Evolutionary conservation across 1,140 invertebrate genomes (phyloP), one percentile per base, ranked within the genome.

Genomic region (Liolophura sinensis): DNA sequence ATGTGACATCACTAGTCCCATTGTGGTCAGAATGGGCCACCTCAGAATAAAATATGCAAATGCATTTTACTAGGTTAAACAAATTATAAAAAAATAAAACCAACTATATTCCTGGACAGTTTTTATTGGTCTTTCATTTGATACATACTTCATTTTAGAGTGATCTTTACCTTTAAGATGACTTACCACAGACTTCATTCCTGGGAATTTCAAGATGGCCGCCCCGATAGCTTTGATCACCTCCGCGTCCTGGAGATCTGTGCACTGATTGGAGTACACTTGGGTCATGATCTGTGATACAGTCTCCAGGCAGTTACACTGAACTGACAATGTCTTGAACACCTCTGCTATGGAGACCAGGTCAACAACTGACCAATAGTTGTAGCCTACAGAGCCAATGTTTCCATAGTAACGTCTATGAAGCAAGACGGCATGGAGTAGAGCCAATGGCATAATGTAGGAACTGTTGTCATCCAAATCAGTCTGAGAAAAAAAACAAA

Each of bases 381-480:
- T 64, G 31, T 74, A 71, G n/a, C 65, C 67, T 3, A 71, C 64
- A 67, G 77, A 79, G 7, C 74, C 73, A 61, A 73, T 70, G 27
- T 69, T 71, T 24, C 78, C 77, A 69, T 73, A 78, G 64, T 76
- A 78, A 63, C 74, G 73, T 60, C 79, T 76, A 46, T 79, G 78
- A 24, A 75, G 61, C 31, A 81, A 56, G 1, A 79, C 62, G 12
- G 78, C 75, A 64, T 81, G 79, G 5, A 78, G 65, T 3, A 81
- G 64, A 16, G 79, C 77, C 20, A 81, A 56, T 9, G 79, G 78
- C 77, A 81, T 79, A 49, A 80, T 73, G 22, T 69, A 68, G 18
- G 60, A 50, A 31, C 69, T 67, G 20, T 72, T 71, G 24, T 76
- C 70, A n/a, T 64, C 31, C 31, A 40, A 40, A 9, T 40, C 51